Conservation (phyloP, 1,140 invertebrate species). For the Hyles euphorbiae region DNA sequence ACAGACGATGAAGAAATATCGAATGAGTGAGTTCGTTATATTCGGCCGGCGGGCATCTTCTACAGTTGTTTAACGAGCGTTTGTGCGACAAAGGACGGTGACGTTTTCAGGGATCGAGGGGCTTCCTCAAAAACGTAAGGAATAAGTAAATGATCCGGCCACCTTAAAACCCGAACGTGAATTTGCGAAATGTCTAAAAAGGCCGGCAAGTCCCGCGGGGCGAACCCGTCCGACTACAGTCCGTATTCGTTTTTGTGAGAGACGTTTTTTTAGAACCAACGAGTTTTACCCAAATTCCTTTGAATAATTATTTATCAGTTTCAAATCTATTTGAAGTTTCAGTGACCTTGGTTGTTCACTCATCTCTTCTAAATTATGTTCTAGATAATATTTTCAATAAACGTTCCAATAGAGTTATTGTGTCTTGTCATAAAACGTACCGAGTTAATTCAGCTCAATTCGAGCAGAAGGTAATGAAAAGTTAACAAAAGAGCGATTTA, state of each 20-base stretch:
- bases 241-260: constrained; percentile 50
- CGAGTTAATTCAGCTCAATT: too few species aligned
- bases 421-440: too few species aligned
- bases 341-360: too few species aligned
- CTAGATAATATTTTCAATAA: too few species aligned
- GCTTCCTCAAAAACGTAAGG: constrained; percentile 17
- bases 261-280: constrained; percentile 43
- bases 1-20: constrained; percentile 67
- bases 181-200: constrained; percentile 47
- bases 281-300: constrained; percentile 47
- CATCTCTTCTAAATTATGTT: too few species aligned
- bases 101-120: constrained; percentile 13
- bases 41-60: constrained; percentile 27
- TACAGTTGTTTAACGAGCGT: constrained; percentile 33
- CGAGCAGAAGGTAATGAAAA: too few species aligned
- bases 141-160: constrained; percentile 37
- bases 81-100: constrained; percentile 24
- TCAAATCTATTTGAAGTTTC: too few species aligned
- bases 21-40: constrained; percentile 56
- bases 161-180: constrained; percentile 38
- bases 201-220: constrained; percentile 26
- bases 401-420: too few species aligned
- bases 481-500: too few species aligned
- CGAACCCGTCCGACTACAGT: constrained; percentile 20
- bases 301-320: constrained; percentile 39